Evolutionary conservation across 2,888 invertebrate species (phyloP).

Genomic region (Oscheius sp.): DNA sequence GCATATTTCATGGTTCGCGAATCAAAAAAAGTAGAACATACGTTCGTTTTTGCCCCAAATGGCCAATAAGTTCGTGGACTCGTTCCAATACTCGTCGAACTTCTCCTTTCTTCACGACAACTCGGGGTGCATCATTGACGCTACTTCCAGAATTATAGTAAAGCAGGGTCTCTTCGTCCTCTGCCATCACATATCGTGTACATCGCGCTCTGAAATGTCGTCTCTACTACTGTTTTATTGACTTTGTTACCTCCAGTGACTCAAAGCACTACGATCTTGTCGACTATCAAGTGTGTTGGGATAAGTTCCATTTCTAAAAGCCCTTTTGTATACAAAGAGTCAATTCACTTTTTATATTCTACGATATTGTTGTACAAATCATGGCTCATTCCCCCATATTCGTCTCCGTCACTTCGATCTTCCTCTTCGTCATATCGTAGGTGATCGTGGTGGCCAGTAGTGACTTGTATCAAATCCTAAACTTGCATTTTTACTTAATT

Average conservation of each 20-base stretch:
- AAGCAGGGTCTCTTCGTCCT: slow-evolving; percentile 49
- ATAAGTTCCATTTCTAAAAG: slow-evolving; percentile 1
- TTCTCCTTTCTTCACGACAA: slow-evolving; percentile 57
- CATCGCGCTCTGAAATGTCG: slow-evolving; percentile 41
- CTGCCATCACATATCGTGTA: slow-evolving; percentile 45
- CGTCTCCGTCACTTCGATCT: slow-evolving; percentile 32
- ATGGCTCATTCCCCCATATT: slow-evolving; percentile 50
- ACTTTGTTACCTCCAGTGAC: slow-evolving; percentile 51
- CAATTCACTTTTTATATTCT: slow-evolving; percentile 40
- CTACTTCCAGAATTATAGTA: slow-evolving; percentile 40
- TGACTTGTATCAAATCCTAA: slow-evolving; percentile 32
- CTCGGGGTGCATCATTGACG: slow-evolving; percentile 34
- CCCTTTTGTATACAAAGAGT: no score
- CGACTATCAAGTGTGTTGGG: slow-evolving; percentile 37
- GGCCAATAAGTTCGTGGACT: slow-evolving; percentile 55
- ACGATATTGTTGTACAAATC: slow-evolving; percentile 53
- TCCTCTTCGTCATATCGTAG: slow-evolving; percentile 38
- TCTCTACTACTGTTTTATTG: neutral
- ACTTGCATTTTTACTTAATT: no score
- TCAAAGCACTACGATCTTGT: slow-evolving; percentile 48
- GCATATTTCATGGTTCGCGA: slow-evolving; percentile 28
- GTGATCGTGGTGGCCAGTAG: slow-evolving; percentile 34
- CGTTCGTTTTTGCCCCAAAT: slow-evolving; percentile 59
- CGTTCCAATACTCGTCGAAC: slow-evolving; percentile 50
- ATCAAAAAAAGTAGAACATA: slow-evolving; percentile 23